phyloP scores from a whole-genome alignment of 2,888 invertebrate species.

The Syrphus vitripennis region DNA sequence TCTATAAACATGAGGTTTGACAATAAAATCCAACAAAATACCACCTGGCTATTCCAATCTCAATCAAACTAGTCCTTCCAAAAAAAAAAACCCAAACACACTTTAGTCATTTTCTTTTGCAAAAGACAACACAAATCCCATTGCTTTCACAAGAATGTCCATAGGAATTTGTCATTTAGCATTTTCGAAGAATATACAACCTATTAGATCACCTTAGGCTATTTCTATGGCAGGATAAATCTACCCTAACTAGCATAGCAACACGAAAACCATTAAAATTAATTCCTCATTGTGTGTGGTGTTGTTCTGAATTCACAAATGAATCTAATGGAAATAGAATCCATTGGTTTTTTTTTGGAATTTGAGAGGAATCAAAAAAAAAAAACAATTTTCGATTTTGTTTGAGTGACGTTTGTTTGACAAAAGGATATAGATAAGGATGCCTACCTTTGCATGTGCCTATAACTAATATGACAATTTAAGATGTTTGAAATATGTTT shows the following conservation, averaged over 20 bases:
- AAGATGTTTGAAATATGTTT: too few relatives aligned
- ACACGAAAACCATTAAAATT: constrained; percentile 29
- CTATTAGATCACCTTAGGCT: neutral
- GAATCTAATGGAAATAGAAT: constrained; percentile 17
- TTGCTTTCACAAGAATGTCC: neutral
- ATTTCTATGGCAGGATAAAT: neutral
- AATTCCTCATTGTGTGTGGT: constrained; percentile 20
- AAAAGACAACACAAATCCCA: neutral
- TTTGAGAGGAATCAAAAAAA: neutral
- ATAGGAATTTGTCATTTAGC: neutral
- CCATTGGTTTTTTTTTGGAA: neutral
- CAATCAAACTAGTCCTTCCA: neutral
- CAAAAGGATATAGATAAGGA: too few relatives aligned
- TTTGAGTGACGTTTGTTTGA: neutral
- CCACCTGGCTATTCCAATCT: neutral
- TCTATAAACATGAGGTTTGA: too few relatives aligned
- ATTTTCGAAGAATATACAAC: neutral
- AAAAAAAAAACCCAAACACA: neutral
- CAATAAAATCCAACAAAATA: neutral
- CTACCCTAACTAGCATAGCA: constrained; percentile 6
- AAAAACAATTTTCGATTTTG: neutral
- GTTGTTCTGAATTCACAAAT: constrained; percentile 16
- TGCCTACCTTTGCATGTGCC: too few relatives aligned
- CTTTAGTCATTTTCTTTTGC: neutral
- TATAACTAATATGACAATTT: too few relatives aligned